Percentiles rank a stretch among this genome's conserved stretches.
These are phyloP conservation scores for Hippoglossus stenolepis DNA, from an alignment of 2,113 vertebrate species.

Conservation along the genomic window DNA sequence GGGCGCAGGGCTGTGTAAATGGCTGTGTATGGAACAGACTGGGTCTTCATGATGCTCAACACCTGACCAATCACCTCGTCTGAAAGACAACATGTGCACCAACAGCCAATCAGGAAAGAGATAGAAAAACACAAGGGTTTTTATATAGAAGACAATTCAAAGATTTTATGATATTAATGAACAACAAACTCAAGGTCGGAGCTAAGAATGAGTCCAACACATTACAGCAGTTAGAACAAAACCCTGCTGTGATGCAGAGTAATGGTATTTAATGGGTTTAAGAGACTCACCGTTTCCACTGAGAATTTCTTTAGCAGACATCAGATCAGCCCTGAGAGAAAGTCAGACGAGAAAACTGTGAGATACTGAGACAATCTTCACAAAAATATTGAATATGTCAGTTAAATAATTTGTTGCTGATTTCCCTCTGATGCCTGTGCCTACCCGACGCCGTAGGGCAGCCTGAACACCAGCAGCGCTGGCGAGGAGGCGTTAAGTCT, in stretches of 20 bases:
- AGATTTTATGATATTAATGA: too few relatives aligned
- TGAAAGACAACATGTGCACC: conserved; percentile 53
- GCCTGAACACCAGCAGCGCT: conserved; percentile 86
- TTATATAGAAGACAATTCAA: too few relatives aligned
- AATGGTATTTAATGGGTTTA: not conserved
- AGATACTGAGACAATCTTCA: too few relatives aligned
- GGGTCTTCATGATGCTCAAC: conserved; percentile 85
- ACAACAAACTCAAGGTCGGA: too few relatives aligned
- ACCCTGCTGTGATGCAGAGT: too few relatives aligned
- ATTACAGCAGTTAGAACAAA: too few relatives aligned
- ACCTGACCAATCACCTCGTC: conserved; percentile 92
- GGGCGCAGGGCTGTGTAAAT: conserved; percentile 87
- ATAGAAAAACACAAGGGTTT: too few relatives aligned
- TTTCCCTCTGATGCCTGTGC: too few relatives aligned
- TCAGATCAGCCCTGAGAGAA: conserved; percentile 82
- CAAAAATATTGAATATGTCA: too few relatives aligned
- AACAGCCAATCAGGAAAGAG: too few relatives aligned
- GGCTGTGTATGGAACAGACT: conserved; percentile 88
- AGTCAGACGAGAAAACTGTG: not conserved
- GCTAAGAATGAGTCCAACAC: too few relatives aligned
- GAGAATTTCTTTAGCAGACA: conserved; percentile 89
- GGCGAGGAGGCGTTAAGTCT: conserved; percentile 88
- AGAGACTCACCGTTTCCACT: conserved; percentile 88
- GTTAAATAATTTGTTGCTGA: too few relatives aligned
- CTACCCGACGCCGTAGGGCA: conserved; percentile 87